Conservation (phyloP, 2,888 invertebrate genomes). For the Aspidiotus destructor region DNA sequence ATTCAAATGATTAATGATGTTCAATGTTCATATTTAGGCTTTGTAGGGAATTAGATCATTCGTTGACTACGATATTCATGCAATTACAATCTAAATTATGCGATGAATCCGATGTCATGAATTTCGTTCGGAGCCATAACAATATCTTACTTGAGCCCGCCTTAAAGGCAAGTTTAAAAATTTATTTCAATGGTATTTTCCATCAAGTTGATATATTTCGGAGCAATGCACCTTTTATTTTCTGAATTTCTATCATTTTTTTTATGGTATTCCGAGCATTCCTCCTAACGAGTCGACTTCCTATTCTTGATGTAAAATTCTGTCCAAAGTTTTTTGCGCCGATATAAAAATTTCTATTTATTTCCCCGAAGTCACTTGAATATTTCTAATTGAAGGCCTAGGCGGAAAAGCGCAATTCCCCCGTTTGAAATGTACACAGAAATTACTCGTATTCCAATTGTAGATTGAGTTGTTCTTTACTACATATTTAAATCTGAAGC, state of each 20-base stretch:
- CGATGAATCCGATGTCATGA: slow-evolving; percentile 47
- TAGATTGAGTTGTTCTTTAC: not conserved
- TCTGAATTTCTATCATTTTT: not conserved
- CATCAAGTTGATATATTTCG: not conserved
- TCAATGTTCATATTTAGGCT: slow-evolving; percentile 39
- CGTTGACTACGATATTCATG: slow-evolving; percentile 52
- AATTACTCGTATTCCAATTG: too few species aligned
- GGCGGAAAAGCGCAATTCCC: too few species aligned
- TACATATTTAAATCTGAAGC: not conserved
- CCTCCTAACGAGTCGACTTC: too few species aligned
- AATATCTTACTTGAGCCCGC: slow-evolving; percentile 57
- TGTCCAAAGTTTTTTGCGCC: too few species aligned
- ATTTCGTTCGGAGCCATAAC: slow-evolving; percentile 47
- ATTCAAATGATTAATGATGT: slow-evolving; percentile 34
- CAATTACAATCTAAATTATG: slow-evolving; percentile 52
- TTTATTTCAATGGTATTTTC: slow-evolving; percentile 10
- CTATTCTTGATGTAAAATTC: too few species aligned
- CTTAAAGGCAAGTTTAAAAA: slow-evolving; percentile 41
- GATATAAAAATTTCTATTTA: too few species aligned
- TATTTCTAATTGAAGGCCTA: too few species aligned
- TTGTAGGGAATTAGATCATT: slow-evolving; percentile 40
- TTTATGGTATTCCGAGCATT: too few species aligned
- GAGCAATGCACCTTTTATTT: not conserved
- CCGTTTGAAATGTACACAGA: too few species aligned
- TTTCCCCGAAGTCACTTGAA: not conserved